Conservation (phyloP, 2,113 vertebrate genomes). For the Chelonoidis abingdonii region DNA sequence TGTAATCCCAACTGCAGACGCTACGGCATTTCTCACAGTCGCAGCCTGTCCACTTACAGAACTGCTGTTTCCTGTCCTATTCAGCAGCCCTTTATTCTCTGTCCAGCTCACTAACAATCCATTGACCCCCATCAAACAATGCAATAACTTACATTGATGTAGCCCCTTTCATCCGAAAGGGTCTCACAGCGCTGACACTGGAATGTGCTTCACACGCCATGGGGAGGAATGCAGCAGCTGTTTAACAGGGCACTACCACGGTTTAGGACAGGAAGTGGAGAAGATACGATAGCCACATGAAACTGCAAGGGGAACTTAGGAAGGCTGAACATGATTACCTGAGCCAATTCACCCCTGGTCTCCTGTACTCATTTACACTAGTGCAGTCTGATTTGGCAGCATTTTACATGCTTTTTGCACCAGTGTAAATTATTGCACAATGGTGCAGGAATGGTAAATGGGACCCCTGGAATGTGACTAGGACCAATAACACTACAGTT, state of each 20-base stretch:
- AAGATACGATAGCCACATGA: background rate
- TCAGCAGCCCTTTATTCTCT: background rate
- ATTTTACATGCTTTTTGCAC: background rate
- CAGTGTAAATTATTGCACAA: background rate
- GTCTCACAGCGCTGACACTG: fast-evolving
- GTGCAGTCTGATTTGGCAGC: background rate
- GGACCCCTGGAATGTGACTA: background rate
- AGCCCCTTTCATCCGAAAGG: fast-evolving
- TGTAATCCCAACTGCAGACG: background rate
- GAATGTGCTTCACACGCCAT: background rate
- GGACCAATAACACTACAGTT: background rate
- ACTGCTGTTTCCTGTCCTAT: background rate
- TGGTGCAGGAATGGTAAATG: background rate
- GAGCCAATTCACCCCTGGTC: background rate
- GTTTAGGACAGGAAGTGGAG: background rate
- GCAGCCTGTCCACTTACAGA: background rate
- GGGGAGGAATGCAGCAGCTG: background rate
- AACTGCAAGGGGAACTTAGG: background rate
- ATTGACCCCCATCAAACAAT: fast-evolving
- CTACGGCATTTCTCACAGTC: background rate
- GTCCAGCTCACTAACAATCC: background rate
- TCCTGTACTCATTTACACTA: background rate
- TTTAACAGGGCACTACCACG: background rate
- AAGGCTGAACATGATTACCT: background rate
- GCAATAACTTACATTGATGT: fast-evolving